Evolutionary conservation across 2,888 invertebrate species (phyloP).

Genomic region (Sepiola atlantica): DNA sequence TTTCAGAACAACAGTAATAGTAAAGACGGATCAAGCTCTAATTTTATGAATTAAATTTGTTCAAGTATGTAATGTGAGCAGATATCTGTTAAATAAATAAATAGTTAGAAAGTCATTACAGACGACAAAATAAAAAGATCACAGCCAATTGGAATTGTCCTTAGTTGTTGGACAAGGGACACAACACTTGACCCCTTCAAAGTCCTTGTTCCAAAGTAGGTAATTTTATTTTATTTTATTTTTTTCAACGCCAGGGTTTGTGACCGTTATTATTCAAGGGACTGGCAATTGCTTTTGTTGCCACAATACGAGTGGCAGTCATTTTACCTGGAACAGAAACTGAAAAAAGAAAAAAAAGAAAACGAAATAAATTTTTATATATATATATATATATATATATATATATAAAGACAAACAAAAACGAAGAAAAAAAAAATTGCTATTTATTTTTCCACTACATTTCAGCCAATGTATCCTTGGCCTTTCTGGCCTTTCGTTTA

Average conservation of each 20-base stretch:
- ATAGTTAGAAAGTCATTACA: neutral
- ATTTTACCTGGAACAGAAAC: slow-evolving; percentile 40
- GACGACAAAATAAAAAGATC: neutral
- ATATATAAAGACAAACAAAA: too few species aligned
- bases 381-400: too few species aligned
- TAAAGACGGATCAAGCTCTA: neutral
- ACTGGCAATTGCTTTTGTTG: neutral
- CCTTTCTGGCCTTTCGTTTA: too few species aligned
- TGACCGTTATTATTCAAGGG: neutral
- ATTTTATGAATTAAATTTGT: neutral
- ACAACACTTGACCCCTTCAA: neutral
- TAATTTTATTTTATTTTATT: neutral
- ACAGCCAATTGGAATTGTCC: neutral
- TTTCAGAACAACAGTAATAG: neutral
- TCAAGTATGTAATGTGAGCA: neutral
- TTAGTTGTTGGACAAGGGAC: neutral
- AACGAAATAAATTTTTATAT: too few species aligned
- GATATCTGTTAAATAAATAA: neutral
- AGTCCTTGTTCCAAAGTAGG: neutral
- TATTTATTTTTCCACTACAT: too few species aligned
- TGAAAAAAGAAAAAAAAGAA: neutral
- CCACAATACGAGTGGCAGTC: slow-evolving; percentile 39
- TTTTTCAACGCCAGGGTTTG: slow-evolving; percentile 42
- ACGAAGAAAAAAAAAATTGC: too few species aligned
- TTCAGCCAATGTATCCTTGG: too few species aligned